A percentile compares a stretch with the other conserved stretches of the same genome.
Evolutionary conservation across 2,888 invertebrate genomes (phyloP).

Genomic region (Halictus quadricinctus): DNA sequence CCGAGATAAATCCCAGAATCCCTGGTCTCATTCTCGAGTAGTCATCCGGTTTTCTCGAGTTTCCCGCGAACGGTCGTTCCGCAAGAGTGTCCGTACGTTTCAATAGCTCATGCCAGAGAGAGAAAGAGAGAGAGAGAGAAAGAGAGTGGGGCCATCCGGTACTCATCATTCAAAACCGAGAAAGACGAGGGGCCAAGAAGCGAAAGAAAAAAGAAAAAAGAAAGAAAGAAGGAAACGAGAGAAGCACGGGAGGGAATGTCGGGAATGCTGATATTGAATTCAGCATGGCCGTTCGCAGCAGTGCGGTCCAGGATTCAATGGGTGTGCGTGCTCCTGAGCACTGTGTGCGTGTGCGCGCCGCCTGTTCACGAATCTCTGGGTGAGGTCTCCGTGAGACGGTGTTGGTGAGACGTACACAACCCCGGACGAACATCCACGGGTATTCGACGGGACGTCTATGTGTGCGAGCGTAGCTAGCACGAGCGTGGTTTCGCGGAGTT

Average conservation of each 20-base stretch:
- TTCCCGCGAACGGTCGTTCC: neutral
- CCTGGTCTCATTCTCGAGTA: neutral
- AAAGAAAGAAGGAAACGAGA: neutral
- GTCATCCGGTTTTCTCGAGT: constrained; percentile 6
- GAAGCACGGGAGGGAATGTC: constrained; percentile 74
- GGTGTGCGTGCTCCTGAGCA: constrained; percentile 39
- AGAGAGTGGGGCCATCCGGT: constrained; percentile 58
- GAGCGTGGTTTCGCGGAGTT: constrained; percentile 48
- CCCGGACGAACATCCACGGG: neutral
- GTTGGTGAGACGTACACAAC: neutral
- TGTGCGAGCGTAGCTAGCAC: constrained; percentile 25
- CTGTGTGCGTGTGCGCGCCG: constrained; percentile 4
- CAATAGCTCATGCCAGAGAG: constrained; percentile 25
- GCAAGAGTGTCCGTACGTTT: constrained; percentile 18
- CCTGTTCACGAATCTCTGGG: constrained; percentile 8
- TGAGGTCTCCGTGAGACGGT: neutral
- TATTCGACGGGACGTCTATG: constrained; percentile 16
- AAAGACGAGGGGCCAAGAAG: constrained; percentile 46
- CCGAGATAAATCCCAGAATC: neutral
- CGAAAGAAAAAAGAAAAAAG: neutral
- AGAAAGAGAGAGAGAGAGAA: neutral
- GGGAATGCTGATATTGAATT: constrained; percentile 82
- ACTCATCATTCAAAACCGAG: constrained; percentile 70
- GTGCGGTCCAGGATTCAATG: constrained; percentile 65
- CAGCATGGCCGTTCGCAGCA: constrained; percentile 80